Conservation (phyloP, 2,113 vertebrate genomes). For the Rostratula benghalensis region DNA sequence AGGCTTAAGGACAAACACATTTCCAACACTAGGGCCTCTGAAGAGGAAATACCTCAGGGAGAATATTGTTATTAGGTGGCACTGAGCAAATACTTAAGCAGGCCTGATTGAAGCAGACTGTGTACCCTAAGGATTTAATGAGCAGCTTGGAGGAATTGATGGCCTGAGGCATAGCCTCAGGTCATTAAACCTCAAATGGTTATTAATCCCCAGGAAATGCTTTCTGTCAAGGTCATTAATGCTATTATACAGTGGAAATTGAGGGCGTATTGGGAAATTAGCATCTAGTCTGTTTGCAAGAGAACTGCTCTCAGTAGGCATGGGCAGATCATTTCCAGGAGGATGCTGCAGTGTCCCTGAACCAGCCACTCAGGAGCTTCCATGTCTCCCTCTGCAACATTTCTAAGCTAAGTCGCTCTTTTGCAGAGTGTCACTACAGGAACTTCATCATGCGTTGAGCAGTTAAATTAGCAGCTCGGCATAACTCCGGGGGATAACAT, state of each 20-base stretch:
- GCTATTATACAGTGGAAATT: conserved; percentile 20
- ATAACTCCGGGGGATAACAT: not conserved
- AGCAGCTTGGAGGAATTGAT: conserved; percentile 43
- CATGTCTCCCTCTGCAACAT: not conserved
- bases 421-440: not conserved
- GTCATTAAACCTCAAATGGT: conserved; percentile 57
- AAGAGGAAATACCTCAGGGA: conserved; percentile 19
- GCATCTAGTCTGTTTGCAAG: not conserved
- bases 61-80: conserved; percentile 48
- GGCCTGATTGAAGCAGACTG: conserved; percentile 23
- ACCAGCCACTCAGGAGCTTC: not conserved
- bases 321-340: not conserved
- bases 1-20: not conserved
- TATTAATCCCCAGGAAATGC: conserved; percentile 34
- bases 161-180: conserved; percentile 36
- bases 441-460: not conserved
- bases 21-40: not conserved
- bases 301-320: not conserved
- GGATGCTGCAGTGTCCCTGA: not conserved
- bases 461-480: not conserved
- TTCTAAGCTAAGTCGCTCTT: not conserved
- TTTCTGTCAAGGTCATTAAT: conserved; percentile 58
- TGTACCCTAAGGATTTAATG: conserved; percentile 47
- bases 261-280: not conserved
- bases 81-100: conserved; percentile 47